Base-by-base conservation (phyloP, 2,797 vertebrate species). In the Gymnoscopelus braueri region DNA sequence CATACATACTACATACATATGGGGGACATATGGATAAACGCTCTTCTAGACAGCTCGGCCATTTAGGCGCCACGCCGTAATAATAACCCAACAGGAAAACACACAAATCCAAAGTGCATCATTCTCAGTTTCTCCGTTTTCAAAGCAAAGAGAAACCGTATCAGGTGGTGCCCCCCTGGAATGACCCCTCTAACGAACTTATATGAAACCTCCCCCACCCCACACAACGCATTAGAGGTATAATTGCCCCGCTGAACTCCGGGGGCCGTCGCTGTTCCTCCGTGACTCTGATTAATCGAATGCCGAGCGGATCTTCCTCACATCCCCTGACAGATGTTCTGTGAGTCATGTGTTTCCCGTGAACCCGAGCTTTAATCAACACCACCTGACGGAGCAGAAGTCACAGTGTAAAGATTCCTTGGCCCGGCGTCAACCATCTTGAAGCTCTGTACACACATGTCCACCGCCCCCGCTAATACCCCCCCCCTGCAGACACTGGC, bases 301-400 rank as follows among this genome's bases (percentile, higher is more conserved):
- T 82, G 70, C 65, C 0, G 14, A 67, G 58, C 49, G 79, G 62
- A 76, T 82, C 63, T 65, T 73, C 54, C 14, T 44, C 60, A 50
- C 32, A 80, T 80, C 73, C 39, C 79, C 59, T 35, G 84, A 78
- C 88, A 93, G 84, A 89, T 84, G 88, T 83, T 58, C 32, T 66
- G 13, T 62, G 77, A 75, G 74, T 83, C 71, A 79, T 75, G 69
- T 71, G 57, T 53, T 64, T 74, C 71, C 52, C 71, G 63, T 80
- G 51, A 64, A 73, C 51, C 8, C 39, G 15, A 52, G 80, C 44
- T 77, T 81, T 80, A 78, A 83, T 84, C 71, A 72, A 29, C 19
- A 2, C 75, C 78, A 78, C 82, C 68, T 78, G 76, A 87, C 59
- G n/a, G 63, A 58, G 13, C 3, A 26, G 47, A 44, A 67, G 52